Conservation (phyloP, 2,113 vertebrate genomes). For the Todiramphus chloris region DNA sequence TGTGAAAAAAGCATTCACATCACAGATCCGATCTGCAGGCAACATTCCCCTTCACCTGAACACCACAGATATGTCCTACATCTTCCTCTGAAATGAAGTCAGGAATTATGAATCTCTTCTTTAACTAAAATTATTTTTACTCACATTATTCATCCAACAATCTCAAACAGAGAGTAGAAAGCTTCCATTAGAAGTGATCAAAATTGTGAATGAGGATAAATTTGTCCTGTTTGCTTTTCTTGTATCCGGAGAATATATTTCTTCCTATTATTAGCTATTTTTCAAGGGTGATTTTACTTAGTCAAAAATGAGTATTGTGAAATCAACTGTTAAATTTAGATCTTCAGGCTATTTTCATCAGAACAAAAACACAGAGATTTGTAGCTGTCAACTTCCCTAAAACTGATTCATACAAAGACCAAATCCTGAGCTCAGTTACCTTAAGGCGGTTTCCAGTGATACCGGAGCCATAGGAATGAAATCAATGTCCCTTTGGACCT, state of each 20-base stretch:
- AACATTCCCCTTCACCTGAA: neutral
- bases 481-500: neutral
- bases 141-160: neutral
- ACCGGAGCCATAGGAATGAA: neutral
- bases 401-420: constrained; percentile 19
- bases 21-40: neutral
- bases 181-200: neutral
- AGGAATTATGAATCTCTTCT: neutral
- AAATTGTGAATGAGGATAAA: constrained; percentile 13
- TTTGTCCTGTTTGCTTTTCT: neutral
- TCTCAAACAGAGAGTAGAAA: neutral
- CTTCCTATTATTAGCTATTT: constrained; percentile 33
- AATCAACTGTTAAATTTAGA: constrained; percentile 64
- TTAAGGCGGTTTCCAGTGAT: constrained; percentile 12
- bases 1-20: neutral
- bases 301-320: constrained; percentile 56
- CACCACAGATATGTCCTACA: neutral
- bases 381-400: constrained; percentile 39
- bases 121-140: neutral
- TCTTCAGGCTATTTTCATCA: constrained; percentile 44
- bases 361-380: constrained; percentile 50
- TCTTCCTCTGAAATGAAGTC: neutral
- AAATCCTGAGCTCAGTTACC: neutral
- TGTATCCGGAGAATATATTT: neutral
- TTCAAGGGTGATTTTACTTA: constrained; percentile 48